Percentiles rank a stretch among this genome's conserved stretches.
Conservation (phyloP, 2,113 vertebrate genomes). For the Isurus oxyrinchus region DNA sequence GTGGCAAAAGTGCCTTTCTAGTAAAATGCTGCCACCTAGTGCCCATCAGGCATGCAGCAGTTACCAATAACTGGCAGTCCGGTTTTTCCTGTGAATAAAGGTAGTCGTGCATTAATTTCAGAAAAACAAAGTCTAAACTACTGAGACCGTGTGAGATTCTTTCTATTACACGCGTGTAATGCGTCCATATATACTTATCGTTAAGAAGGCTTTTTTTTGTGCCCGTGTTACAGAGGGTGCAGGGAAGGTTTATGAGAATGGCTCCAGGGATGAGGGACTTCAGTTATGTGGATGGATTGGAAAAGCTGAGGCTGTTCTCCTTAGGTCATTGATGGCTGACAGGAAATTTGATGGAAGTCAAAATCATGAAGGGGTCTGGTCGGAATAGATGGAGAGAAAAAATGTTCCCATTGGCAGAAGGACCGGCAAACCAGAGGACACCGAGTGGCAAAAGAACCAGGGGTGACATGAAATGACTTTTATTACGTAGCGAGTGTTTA, state of each 20-base stretch:
- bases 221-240: neutral
- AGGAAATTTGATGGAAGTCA: neutral
- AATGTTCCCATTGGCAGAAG: too few species aligned
- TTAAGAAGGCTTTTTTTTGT: neutral
- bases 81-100: too few species aligned
- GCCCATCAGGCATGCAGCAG: neutral
- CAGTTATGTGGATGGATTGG: too few species aligned
- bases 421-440: too few species aligned
- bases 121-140: neutral
- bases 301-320: neutral
- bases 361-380: neutral
- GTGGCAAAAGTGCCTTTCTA: too few species aligned
- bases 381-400: too few species aligned
- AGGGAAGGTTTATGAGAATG: neutral
- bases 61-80: neutral
- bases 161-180: neutral
- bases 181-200: too few species aligned
- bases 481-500: neutral
- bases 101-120: neutral
- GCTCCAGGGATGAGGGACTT: neutral
- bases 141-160: neutral
- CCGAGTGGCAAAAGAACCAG: too few species aligned
- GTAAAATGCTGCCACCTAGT: slow-evolving; percentile 16
- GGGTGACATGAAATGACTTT: too few species aligned
- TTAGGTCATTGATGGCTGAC: neutral